Conservation (phyloP, 2,113 vertebrate species). For the Patagioenas fasciata region DNA sequence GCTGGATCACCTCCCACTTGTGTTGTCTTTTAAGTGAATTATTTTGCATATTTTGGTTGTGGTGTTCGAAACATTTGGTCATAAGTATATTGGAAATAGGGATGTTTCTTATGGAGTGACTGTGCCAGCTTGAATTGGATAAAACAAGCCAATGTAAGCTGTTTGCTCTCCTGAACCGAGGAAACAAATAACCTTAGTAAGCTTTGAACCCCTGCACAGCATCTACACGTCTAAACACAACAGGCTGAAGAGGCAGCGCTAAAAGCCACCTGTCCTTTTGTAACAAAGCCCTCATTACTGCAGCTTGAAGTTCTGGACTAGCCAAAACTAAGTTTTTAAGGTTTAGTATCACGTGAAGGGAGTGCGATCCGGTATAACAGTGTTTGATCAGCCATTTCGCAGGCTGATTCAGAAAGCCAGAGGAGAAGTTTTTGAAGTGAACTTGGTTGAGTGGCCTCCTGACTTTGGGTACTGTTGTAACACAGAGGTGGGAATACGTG, state of each 20-base stretch:
- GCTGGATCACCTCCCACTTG: not conserved
- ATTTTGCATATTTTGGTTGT: slow-evolving; percentile 36
- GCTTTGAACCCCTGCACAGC: slow-evolving; percentile 3
- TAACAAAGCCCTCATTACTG: not conserved
- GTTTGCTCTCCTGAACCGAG: not conserved
- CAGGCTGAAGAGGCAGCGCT: not conserved
- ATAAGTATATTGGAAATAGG: slow-evolving; percentile 12
- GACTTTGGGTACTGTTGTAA: not conserved
- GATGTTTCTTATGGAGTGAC: not conserved
- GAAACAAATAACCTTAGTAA: not conserved
- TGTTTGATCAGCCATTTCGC: not conserved
- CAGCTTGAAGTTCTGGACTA: not conserved
- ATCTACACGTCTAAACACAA: slow-evolving; percentile 9
- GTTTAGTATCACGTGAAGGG: not conserved
- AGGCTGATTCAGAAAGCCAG: not conserved
- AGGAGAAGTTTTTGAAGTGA: not conserved
- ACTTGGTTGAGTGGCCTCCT: not conserved
- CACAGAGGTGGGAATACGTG: not conserved
- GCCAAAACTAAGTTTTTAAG: not conserved
- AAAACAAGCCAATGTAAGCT: not conserved
- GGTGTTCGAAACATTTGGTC: not conserved
- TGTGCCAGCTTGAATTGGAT: slow-evolving; percentile 36
- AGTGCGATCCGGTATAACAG: not conserved
- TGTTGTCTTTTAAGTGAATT: slow-evolving; percentile 35
- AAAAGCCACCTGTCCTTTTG: not conserved